These are phyloP conservation scores for Pica pica DNA, from an alignment of 2,113 vertebrate species.

Conservation along the genomic window DNA sequence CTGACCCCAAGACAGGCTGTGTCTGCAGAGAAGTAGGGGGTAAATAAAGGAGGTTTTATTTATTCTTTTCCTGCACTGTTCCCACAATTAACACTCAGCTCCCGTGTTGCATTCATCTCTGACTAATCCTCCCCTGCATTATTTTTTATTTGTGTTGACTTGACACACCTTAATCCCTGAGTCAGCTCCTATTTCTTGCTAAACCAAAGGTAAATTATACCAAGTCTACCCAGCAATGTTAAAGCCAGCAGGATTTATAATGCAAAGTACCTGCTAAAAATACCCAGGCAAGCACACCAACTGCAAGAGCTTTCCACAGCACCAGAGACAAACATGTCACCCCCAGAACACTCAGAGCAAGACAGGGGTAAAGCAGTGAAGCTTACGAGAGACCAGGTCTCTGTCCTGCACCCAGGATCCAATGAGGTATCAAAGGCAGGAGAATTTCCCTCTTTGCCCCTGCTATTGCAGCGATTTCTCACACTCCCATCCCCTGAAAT, in stretches of 20 bases:
- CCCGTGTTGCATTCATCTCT: background rate
- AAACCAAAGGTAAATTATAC: conserved; percentile 73
- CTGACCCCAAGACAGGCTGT: background rate
- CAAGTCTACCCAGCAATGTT: conserved; percentile 33
- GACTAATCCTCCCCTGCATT: background rate
- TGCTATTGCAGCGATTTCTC: background rate
- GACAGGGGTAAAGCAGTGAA: background rate
- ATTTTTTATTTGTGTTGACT: conserved; percentile 57
- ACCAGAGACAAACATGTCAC: background rate
- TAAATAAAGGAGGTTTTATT: background rate
- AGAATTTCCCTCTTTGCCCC: background rate
- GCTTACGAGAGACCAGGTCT: background rate
- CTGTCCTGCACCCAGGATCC: background rate
- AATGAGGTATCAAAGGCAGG: background rate
- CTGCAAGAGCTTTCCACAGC: conserved; percentile 15
- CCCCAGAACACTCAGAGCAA: background rate
- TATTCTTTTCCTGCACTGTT: background rate
- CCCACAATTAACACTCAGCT: conserved; percentile 10
- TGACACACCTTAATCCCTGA: conserved; percentile 61
- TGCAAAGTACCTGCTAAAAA: conserved; percentile 65
- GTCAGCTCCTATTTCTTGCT: conserved; percentile 72
- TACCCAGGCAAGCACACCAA: conserved; percentile 45
- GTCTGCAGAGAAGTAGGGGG: background rate
- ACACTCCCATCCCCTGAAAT: background rate
- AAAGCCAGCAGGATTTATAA: conserved; percentile 53